These are phyloP conservation scores for Lepidurus arcticus DNA, from an alignment of 1,140 invertebrate genomes.

Conservation along the genomic window DNA sequence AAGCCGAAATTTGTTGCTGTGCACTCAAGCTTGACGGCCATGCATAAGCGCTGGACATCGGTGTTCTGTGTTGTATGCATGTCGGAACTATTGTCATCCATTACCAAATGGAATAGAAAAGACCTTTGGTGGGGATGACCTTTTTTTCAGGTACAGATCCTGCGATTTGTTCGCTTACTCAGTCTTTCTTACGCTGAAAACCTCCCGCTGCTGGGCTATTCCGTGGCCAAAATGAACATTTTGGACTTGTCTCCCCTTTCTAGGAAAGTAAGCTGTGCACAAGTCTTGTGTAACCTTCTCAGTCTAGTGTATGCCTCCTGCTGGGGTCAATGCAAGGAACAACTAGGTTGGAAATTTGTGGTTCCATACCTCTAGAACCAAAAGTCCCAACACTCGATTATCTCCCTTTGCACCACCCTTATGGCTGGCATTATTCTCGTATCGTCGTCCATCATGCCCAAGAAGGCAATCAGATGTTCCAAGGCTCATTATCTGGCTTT, in stretches of 20 bases:
- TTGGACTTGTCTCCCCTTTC: background rate
- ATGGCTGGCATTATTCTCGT: too few species aligned
- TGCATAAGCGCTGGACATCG: background rate
- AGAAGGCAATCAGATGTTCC: too few species aligned
- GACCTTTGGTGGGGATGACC: background rate
- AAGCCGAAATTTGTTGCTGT: background rate
- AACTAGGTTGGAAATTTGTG: background rate
- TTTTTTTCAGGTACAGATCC: background rate
- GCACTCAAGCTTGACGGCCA: slow-evolving; percentile 1
- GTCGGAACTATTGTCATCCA: background rate
- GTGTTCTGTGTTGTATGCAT: background rate
- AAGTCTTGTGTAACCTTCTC: background rate
- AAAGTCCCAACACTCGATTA: too few species aligned
- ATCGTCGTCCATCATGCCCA: too few species aligned
- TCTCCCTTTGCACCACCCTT: too few species aligned
- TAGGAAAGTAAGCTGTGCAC: background rate
- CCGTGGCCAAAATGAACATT: background rate
- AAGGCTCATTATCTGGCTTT: too few species aligned
- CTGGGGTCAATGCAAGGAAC: background rate
- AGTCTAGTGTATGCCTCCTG: background rate
- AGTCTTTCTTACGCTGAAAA: background rate
- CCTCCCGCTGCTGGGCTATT: background rate
- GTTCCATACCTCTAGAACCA: too few species aligned
- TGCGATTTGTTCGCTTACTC: background rate
- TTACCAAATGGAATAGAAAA: slow-evolving; percentile 16